Evolutionary conservation across 2,888 invertebrate genomes (phyloP), one percentile per base, ranked within the genome.

Genomic region (Ctena decussata): DNA sequence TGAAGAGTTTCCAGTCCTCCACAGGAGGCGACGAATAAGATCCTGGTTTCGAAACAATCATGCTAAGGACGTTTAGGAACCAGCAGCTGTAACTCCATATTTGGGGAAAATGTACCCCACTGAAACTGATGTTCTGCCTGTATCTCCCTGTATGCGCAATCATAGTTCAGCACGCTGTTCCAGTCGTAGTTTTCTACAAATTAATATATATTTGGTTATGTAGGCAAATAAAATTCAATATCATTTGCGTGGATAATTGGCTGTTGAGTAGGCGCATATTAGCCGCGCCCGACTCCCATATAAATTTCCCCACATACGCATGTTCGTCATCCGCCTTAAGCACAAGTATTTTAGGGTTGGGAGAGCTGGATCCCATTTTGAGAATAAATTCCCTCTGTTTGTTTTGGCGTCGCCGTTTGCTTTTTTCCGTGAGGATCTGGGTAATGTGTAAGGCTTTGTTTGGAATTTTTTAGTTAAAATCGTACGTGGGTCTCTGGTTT

Each of bases 131-230:
- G 60, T 60, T 60, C 60, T 60, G 60, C 60, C 18, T 60, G 60
- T 11, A 60, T 24, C 39, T 80, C 81, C n/a, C 80, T 21, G 27
- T 77, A 81, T 12, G 18, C n/a, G 24, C 41, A 71, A 37, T 80
- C 80, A 30, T 75, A 80, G 27, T 80, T 72, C 0, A 84, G 69
- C 8, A 84, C 77, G 27, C 77, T 77, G 44, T 77, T 80, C 77
- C 84, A 84, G 1, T 80, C 84, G 35, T 77, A 77, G 0, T 32
- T 72, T 24, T 80, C 84, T 0, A 73, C 80, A 37, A 84, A 80
- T 46, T 84, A 76, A 39, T 71, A 84, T 0, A 84, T 76, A n/a
- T 24, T 57, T 75, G 0, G 83, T 75, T 0, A 77, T 84, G 80
- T 53, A 53, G 5, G 53, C 53, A 53, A 71, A 32, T 80, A 80